Evolutionary conservation across 37 sponge, comb jelly and placozoan species (phyloP).

Genomic region (Cladorhizidae sp.): DNA sequence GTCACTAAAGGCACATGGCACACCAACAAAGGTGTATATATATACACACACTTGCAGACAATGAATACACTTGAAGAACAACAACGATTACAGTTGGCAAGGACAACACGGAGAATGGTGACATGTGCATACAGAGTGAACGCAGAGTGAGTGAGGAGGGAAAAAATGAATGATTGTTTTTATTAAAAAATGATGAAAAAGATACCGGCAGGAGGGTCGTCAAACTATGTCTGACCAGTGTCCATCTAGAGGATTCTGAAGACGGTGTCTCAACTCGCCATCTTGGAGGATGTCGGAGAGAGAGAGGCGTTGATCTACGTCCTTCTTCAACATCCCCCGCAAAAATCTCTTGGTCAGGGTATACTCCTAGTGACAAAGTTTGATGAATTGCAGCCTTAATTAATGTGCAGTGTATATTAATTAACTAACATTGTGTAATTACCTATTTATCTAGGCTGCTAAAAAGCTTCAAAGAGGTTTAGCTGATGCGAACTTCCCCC

Average conservation of each 20-base stretch:
- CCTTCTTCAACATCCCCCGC: conserved; percentile 64
- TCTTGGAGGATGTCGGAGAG: conserved; percentile 75
- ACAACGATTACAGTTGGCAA: too few relatives aligned
- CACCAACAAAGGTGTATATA: too few relatives aligned
- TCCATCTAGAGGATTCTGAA: conserved; percentile 72
- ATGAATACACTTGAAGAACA: too few relatives aligned
- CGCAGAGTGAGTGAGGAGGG: neutral
- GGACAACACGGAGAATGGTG: too few relatives aligned
- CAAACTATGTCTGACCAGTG: conserved; percentile 52
- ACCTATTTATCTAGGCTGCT: too few relatives aligned
- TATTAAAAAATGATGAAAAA: neutral
- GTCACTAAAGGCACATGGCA: too few relatives aligned
- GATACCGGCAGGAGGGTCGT: neutral
- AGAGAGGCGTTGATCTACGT: conserved; percentile 70
- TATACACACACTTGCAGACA: too few relatives aligned
- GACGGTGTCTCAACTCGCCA: conserved; percentile 39
- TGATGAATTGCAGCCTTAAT: too few relatives aligned
- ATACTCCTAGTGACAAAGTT: conserved; percentile 74
- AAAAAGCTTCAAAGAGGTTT: neutral
- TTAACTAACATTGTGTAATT: too few relatives aligned
- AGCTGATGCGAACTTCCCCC: too few relatives aligned
- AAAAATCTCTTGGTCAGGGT: conserved; percentile 55
- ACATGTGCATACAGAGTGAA: neutral
- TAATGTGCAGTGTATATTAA: too few relatives aligned
- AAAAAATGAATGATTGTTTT: neutral